Base-by-base conservation (phyloP, 2,888 invertebrate species). In the Phytoseiulus persimilis region DNA sequence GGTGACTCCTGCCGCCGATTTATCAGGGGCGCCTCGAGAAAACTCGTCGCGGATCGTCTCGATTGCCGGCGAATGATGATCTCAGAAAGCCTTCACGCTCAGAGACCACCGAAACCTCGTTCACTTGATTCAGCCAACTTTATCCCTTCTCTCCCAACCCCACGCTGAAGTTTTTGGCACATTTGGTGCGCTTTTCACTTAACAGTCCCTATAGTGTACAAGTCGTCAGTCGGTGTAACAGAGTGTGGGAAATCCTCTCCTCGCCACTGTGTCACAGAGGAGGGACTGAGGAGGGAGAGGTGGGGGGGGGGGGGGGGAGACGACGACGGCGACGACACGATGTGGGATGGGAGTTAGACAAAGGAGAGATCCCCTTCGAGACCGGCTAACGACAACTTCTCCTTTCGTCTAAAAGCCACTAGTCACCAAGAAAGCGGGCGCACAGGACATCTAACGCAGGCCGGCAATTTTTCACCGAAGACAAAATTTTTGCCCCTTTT, bases 161-260 rank as follows among this genome's bases (percentile, higher is more conserved):
- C 65, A 65, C 65, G 11, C 65, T 33, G n/a, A 87, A 87, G 87
- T 87, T 87, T 87, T 87, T 87, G 87, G 39, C 87, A 87, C 87
- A 87, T 87, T 87, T 87, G 87, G 39, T 87, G 87, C 87, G 87
- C 87, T 87, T 87, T 87, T 87, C 87, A 87, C 87, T 87, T 87
- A 87, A 32, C 87, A 45, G n/a, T 87, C 32, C 28, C 87, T 87
- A 23, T 65, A 65, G 65, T 65, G 65, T 28, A 65, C 65, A 65
- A 65, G 65, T 65, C 65, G 65, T 65, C 65, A 23, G 65, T 14
- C 5, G 28, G 65, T 65, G 14, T 6, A 28, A 65, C 65, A 28
- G 65, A 65, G 65, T 65, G 65, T 65, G 65, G 65, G 65, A 65
- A 65, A 65, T 65, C 65, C 65, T 14, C 65, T 65, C 65, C 65